A percentile compares a stretch with the other conserved stretches of the same genome.
These are phyloP conservation scores for Diadophis punctatus DNA, from an alignment of 2,113 vertebrate genomes.

Conservation along the genomic window DNA sequence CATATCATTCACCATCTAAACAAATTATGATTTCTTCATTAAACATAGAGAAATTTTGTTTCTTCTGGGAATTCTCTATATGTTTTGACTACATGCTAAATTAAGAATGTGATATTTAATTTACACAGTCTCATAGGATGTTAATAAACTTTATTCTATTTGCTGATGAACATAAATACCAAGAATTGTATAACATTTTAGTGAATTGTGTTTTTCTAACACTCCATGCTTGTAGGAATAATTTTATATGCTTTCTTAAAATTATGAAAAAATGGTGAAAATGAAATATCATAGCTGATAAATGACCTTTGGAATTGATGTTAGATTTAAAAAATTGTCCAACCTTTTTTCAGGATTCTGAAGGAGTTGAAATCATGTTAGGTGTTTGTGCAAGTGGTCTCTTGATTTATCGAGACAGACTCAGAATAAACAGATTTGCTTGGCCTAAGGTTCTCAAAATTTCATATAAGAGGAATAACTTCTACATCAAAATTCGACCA, in stretches of 20 bases:
- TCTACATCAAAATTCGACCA: slow-evolving; percentile 97
- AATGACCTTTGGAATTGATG: not conserved
- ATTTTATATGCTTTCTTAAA: not conserved
- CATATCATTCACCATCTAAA: not conserved
- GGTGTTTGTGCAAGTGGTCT: slow-evolving; percentile 94
- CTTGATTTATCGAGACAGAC: slow-evolving; percentile 91
- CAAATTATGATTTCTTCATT: not conserved
- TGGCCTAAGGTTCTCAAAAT: slow-evolving; percentile 99
- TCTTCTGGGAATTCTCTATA: not conserved
- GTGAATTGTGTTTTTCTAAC: not conserved
- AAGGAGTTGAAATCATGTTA: slow-evolving; percentile 97
- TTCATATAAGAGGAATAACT: slow-evolving; percentile 98
- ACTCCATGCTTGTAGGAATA: not conserved
- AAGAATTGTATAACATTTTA: not conserved
- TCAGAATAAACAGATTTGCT: slow-evolving; percentile 95
- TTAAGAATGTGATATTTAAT: not conserved
- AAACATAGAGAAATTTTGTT: not conserved
- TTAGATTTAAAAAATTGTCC: not conserved
- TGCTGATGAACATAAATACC: not conserved
- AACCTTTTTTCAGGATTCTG: slow-evolving; percentile 82
- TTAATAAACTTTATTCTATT: not conserved
- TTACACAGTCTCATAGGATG: not conserved
- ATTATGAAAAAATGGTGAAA: not conserved
- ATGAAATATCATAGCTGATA: not conserved
- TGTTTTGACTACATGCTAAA: not conserved